Conservation (phyloP, 2,888 invertebrate species). For the Platerodrilus igneus region DNA sequence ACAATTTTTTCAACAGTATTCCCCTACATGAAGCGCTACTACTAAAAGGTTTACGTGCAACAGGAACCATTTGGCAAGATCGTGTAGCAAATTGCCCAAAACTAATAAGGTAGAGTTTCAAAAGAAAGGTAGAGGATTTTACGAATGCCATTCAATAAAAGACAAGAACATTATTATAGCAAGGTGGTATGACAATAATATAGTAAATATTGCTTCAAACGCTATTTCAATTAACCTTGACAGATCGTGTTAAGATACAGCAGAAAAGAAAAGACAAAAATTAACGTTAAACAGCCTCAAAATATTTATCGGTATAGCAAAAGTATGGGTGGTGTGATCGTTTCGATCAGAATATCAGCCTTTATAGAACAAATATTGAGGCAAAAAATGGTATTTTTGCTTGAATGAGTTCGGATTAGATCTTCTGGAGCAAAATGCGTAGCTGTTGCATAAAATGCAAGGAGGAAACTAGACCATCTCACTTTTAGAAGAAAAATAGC, state of each 20-base stretch:
- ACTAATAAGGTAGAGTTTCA: constrained; percentile 1
- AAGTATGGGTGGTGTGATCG: constrained; percentile 1
- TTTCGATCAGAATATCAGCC: not conserved
- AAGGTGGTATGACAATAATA: constrained; percentile 16
- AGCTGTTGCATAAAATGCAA: constrained; percentile 4
- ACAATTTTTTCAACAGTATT: constrained; percentile 21
- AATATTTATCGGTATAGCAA: constrained; percentile 1
- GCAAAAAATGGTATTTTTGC: constrained; percentile 2
- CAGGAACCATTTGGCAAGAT: constrained; percentile 17
- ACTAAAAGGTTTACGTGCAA: constrained; percentile 10
- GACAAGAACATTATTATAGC: constrained; percentile 10
- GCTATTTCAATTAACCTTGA: no score
- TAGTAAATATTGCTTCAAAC: no score
- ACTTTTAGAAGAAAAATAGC: not conserved
- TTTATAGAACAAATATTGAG: not conserved
- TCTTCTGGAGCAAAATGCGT: constrained; percentile 5
- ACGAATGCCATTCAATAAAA: constrained; percentile 7
- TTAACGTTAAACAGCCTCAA: constrained; percentile 3
- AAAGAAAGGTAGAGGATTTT: constrained; percentile 12
- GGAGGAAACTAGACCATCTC: constrained; percentile 4
- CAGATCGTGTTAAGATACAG: constrained; percentile 9
- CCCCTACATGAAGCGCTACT: constrained; percentile 11
- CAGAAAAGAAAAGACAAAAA: constrained; percentile 12
- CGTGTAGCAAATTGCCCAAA: constrained; percentile 10
- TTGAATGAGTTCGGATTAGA: not conserved